Evolutionary conservation across 2,888 invertebrate genomes (phyloP).

Genomic region (Cheilosia variabilis): DNA sequence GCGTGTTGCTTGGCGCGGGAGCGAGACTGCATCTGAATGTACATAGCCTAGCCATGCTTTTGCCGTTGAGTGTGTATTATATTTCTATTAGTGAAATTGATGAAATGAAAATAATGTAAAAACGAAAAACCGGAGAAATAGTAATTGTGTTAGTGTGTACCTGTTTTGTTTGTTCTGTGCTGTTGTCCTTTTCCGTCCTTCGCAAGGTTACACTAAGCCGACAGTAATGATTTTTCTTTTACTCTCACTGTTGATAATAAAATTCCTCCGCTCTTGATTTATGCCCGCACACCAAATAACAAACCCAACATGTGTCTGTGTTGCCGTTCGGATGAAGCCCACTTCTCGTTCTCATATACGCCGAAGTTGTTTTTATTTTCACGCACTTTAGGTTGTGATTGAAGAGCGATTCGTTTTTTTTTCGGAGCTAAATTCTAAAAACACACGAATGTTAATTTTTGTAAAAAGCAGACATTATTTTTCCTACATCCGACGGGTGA

Average conservation of each 20-base stretch:
- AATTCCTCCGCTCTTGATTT: slow-evolving; percentile 59
- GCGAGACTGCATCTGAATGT: not conserved
- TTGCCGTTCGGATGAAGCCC: not conserved
- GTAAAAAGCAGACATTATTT: slow-evolving; percentile 29
- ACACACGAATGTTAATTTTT: slow-evolving; percentile 60
- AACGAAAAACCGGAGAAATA: not conserved
- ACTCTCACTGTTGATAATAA: slow-evolving; percentile 41
- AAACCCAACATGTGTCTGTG: slow-evolving; percentile 17
- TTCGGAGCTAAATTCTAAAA: slow-evolving; percentile 7
- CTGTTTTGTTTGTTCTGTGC: slow-evolving; percentile 57
- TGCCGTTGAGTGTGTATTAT: not conserved
- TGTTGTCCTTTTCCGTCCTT: slow-evolving; percentile 49
- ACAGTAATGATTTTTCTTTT: slow-evolving; percentile 51
- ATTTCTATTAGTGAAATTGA: not conserved
- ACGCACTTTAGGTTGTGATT: slow-evolving; percentile 31
- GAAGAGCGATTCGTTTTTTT: slow-evolving; percentile 5
- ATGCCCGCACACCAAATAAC: slow-evolving; percentile 44
- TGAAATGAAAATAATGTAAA: not conserved
- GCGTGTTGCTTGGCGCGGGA: not conserved
- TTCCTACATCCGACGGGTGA: slow-evolving; percentile 40
- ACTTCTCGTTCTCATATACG: not conserved
- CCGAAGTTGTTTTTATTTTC: slow-evolving; percentile 10
- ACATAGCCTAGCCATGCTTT: not conserved
- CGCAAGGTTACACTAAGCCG: not conserved
- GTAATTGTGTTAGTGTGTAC: slow-evolving; percentile 47